These are phyloP conservation scores for Drosophila kanekoi DNA, from an alignment of 2,888 invertebrate species.

Conservation along the genomic window DNA sequence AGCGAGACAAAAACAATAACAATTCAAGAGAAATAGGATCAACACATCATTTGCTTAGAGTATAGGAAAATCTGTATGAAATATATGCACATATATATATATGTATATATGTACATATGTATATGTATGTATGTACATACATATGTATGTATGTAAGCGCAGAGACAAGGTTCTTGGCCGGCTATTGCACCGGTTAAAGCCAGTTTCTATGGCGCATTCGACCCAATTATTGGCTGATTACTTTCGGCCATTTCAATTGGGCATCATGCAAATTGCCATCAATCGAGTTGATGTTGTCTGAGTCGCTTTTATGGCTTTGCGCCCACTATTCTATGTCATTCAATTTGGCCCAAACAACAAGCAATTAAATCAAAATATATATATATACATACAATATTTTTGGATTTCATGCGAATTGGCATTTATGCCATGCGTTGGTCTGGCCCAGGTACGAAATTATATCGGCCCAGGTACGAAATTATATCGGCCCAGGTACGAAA, in stretches of 20 bases:
- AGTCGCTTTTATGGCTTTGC: conserved; percentile 52
- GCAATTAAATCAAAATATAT: conserved; percentile 60
- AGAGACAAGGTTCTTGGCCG: conserved; percentile 40
- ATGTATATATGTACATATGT: no score
- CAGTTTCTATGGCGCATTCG: conserved; percentile 28
- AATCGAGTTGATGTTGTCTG: conserved; percentile 33
- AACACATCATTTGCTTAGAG: conserved; percentile 63
- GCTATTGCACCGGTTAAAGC: conserved; percentile 34
- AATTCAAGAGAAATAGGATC: conserved; percentile 44
- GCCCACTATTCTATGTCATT: conserved; percentile 35
- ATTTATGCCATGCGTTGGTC: conserved; percentile 33
- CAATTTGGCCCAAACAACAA: conserved; percentile 28
- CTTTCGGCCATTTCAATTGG: conserved; percentile 41
- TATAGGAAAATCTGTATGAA: conserved; percentile 28
- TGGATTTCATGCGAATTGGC: conserved; percentile 36
- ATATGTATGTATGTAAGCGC: conserved; percentile 16
- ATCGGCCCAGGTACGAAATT: no score
- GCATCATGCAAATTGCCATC: conserved; percentile 34
- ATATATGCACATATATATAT: no score
- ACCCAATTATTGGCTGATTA: conserved; percentile 49
- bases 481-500: no score
- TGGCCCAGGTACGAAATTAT: conserved; percentile 47
- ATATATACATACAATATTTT: no score
- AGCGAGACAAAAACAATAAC: conserved; percentile 45
- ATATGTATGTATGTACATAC: no score